Conservation (phyloP, 2,888 invertebrate genomes). For the Petrolisthes manimaculis region DNA sequence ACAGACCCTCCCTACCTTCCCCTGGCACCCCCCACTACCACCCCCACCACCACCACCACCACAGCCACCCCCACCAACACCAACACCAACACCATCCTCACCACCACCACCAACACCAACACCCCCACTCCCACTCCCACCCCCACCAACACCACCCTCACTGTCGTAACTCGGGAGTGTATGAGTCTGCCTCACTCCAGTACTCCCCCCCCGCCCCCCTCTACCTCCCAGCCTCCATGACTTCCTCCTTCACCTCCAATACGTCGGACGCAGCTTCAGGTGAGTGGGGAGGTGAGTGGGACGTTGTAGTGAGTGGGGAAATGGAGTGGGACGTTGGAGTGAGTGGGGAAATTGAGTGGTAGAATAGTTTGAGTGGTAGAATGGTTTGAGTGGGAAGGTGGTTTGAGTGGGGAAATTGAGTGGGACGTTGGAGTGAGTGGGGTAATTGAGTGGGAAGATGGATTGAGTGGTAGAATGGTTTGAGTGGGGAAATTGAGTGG, state of each 20-base stretch:
- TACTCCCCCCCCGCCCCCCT: conserved; percentile 59
- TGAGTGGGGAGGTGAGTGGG: conserved; percentile 7
- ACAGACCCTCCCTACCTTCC: conserved; percentile 8
- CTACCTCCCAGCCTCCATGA: conserved; percentile 42
- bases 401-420: neutral
- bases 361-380: too few species aligned
- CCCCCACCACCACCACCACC: neutral
- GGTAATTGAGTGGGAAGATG: neutral
- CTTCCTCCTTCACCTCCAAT: conserved; percentile 44
- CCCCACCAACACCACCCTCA: conserved; percentile 28
- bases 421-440: neutral
- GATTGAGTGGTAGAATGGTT: neutral
- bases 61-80: neutral
- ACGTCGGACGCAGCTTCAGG: conserved; percentile 35
- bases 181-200: conserved; percentile 59
- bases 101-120: neutral
- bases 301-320: neutral
- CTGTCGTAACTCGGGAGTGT: conserved; percentile 58
- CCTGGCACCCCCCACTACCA: conserved; percentile 4
- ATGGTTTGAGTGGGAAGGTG: too few species aligned
- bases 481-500: neutral
- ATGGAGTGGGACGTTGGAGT: neutral
- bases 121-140: conserved; percentile 4
- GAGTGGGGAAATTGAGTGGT: neutral
- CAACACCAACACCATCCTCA: neutral